Conservation (phyloP, 2,888 invertebrate genomes). For the Abscondita cerata region DNA sequence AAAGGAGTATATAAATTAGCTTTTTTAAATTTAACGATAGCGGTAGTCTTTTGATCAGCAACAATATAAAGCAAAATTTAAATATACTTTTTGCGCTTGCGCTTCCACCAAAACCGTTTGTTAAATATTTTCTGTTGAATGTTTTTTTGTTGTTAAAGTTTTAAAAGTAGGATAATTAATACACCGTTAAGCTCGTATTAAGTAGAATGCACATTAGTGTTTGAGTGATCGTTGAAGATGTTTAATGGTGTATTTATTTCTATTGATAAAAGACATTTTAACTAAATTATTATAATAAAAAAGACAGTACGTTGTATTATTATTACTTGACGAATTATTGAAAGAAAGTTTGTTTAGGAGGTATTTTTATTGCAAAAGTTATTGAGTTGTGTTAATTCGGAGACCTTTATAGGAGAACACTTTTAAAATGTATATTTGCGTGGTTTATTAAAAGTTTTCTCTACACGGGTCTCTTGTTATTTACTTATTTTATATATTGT, state of each 20-base stretch:
- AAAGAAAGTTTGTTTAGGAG: no score
- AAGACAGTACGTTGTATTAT: conserved; percentile 48
- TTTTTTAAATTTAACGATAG: conserved; percentile 51
- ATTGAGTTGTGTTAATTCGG: not conserved
- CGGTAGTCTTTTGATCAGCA: conserved; percentile 38
- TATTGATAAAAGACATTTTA: conserved; percentile 30
- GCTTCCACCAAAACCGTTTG: conserved; percentile 27
- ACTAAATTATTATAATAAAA: conserved; percentile 29
- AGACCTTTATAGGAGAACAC: conserved; percentile 5
- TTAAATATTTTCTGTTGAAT: not conserved
- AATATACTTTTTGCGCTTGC: conserved; percentile 20
- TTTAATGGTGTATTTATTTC: conserved; percentile 27
- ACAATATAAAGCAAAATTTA: conserved; percentile 13
- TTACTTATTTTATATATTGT: conserved; percentile 22
- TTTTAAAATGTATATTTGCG: no score
- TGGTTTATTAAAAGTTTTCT: no score
- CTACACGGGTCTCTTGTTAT: not conserved
- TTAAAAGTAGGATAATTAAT: no score
- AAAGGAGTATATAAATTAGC: conserved; percentile 44
- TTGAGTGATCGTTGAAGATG: not conserved
- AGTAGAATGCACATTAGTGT: not conserved
- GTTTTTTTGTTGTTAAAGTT: not conserved
- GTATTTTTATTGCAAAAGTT: conserved; percentile 1
- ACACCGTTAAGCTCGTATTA: no score
- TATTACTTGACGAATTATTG: conserved; percentile 6